phyloP scores from a whole-genome alignment of 2,888 invertebrate species.

The Melinopterus prodromus region DNA sequence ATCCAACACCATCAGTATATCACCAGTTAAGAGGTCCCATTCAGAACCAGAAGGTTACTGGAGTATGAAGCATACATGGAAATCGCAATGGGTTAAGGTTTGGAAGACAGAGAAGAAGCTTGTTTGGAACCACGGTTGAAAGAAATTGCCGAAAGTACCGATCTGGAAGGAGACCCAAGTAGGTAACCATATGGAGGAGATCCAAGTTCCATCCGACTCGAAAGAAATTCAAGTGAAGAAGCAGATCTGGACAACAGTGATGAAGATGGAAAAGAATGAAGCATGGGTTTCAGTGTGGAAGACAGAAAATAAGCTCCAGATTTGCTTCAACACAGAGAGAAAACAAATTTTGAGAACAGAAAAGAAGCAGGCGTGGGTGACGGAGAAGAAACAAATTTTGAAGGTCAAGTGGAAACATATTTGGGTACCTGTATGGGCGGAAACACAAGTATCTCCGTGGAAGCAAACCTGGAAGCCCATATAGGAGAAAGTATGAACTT shows the following conservation, averaged over 20 bases:
- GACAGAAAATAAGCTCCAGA: constrained; percentile 72
- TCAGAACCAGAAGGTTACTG: constrained; percentile 75
- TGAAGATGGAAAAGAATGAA: constrained; percentile 73
- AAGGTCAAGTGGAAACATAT: constrained; percentile 76
- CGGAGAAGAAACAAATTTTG: constrained; percentile 67
- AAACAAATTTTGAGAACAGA: constrained; percentile 64
- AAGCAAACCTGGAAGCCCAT: constrained; percentile 79
- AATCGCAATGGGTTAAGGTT: constrained; percentile 80
- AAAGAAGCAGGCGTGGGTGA: constrained; percentile 71
- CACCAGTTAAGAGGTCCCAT: constrained; percentile 67
- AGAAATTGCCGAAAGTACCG: constrained; percentile 77
- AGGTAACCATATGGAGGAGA: constrained; percentile 80
- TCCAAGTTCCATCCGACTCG: constrained; percentile 81
- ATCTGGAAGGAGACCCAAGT: constrained; percentile 76
- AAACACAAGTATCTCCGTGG: constrained; percentile 73
- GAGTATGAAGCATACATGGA: constrained; percentile 86
- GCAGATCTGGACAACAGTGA: constrained; percentile 68
- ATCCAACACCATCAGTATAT: constrained; percentile 58
- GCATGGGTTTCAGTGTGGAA: constrained; percentile 75
- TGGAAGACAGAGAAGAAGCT: constrained; percentile 81
- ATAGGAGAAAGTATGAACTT: constrained; percentile 78
- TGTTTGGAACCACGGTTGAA: constrained; percentile 81
- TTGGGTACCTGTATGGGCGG: constrained; percentile 67
- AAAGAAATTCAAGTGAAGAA: constrained; percentile 73
- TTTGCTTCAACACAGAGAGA: constrained; percentile 65